phyloP scores from a whole-genome alignment of 2,888 invertebrate genomes.

The Sylvicola fuscatus region DNA sequence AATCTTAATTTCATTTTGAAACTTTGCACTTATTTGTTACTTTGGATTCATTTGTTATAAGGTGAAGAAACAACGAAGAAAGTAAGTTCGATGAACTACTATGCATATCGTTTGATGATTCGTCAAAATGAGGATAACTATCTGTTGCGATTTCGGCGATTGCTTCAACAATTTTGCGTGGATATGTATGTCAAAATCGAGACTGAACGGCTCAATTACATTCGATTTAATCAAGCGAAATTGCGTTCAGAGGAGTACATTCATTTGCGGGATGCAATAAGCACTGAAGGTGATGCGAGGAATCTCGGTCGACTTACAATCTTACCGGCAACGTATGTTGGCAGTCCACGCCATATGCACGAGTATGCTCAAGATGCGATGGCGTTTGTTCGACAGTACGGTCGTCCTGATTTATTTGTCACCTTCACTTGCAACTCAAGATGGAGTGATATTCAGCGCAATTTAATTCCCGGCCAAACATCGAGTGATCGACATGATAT shows the following conservation, averaged over 20 bases:
- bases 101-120: slow-evolving; percentile 2
- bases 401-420: slow-evolving; percentile 7
- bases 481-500: slow-evolving; percentile 6
- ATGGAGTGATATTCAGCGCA: slow-evolving; percentile 5
- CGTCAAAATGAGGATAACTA: slow-evolving; percentile 8
- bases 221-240: slow-evolving; percentile 14
- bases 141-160: slow-evolving; percentile 10
- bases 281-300: slow-evolving; percentile 10
- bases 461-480: not conserved
- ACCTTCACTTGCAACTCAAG: slow-evolving; percentile 7
- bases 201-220: slow-evolving; percentile 13
- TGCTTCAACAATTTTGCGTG: slow-evolving; percentile 17
- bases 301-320: slow-evolving; percentile 7
- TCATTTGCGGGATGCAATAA: slow-evolving; percentile 16
- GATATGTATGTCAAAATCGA: slow-evolving; percentile 20
- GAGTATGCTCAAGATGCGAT: slow-evolving; percentile 9
- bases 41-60: no score
- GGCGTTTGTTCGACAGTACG: slow-evolving; percentile 7
- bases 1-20: no score
- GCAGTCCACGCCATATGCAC: slow-evolving; percentile 10
- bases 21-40: no score
- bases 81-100: slow-evolving; percentile 1
- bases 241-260: slow-evolving; percentile 13
- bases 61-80: slow-evolving; percentile 6
- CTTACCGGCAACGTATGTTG: slow-evolving; percentile 7